phyloP scores from a whole-genome alignment of 2,113 vertebrate species.

The Furnarius figulus region DNA sequence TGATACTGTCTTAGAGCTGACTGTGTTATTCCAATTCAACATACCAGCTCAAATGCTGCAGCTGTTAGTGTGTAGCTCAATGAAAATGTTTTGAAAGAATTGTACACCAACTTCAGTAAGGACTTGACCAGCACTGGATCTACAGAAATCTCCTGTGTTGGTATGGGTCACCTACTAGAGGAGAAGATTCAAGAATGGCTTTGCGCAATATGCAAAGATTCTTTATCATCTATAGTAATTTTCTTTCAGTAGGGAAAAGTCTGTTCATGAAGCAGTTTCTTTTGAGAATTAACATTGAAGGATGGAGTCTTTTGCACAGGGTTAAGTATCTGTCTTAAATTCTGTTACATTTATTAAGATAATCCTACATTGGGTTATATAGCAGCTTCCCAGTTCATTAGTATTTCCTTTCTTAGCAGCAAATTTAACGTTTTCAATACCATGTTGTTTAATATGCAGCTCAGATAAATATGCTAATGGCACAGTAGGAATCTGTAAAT shows the following conservation, averaged over 20 bases:
- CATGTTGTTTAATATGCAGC: background rate
- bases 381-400: background rate
- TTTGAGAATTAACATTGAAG: background rate
- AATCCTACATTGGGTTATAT: background rate
- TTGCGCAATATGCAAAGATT: background rate
- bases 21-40: background rate
- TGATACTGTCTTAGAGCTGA: background rate
- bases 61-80: background rate
- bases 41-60: background rate
- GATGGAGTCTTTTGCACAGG: background rate
- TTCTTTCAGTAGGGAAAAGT: background rate
- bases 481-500: background rate
- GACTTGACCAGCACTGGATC: background rate
- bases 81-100: background rate
- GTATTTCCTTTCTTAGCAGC: background rate
- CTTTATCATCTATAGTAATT: background rate
- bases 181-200: background rate
- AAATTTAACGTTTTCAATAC: background rate
- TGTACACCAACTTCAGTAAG: background rate
- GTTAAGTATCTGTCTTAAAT: background rate
- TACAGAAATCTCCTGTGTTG: background rate
- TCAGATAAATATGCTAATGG: background rate
- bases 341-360: background rate
- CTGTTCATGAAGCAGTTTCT: background rate
- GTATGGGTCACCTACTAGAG: background rate